Evolutionary conservation across 1,140 invertebrate species (phyloP).

Genomic region (Camponotus floridanus): DNA sequence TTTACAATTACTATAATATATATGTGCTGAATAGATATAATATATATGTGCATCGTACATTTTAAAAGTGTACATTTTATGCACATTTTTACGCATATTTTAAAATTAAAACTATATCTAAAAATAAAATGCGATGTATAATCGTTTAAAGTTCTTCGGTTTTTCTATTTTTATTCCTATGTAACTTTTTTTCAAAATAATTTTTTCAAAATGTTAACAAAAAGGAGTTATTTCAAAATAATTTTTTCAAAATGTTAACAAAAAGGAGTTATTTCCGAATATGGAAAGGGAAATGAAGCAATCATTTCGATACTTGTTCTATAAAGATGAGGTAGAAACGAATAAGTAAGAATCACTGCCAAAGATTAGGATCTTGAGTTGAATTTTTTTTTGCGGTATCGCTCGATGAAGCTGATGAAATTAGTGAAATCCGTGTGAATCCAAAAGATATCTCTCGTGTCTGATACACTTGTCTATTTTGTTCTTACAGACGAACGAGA

Average conservation of each 20-base stretch:
- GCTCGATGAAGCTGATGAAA: background rate
- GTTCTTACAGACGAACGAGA: constrained; percentile 93
- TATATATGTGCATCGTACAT: too few species aligned
- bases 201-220: background rate
- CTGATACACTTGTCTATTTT: constrained; percentile 56
- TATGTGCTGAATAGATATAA: background rate
- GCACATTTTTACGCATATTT: too few species aligned
- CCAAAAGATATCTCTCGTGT: background rate
- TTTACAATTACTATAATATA: background rate
- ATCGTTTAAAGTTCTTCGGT: too few species aligned
- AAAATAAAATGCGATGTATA: background rate
- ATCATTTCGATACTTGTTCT: background rate
- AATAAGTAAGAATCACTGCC: background rate
- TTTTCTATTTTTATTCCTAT: background rate
- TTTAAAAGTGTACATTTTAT: background rate
- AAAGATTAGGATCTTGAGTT: constrained; percentile 8
- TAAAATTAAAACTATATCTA: too few species aligned
- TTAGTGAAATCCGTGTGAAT: background rate
- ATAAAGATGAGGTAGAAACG: background rate
- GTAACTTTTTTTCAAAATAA: background rate
- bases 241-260: too few species aligned
- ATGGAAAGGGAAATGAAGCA: background rate
- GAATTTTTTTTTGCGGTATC: background rate
- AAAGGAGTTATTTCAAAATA: background rate
- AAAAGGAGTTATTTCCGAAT: background rate